Conservation (phyloP, 2,797 vertebrate genomes). For the Acipenser oxyrinchus region DNA sequence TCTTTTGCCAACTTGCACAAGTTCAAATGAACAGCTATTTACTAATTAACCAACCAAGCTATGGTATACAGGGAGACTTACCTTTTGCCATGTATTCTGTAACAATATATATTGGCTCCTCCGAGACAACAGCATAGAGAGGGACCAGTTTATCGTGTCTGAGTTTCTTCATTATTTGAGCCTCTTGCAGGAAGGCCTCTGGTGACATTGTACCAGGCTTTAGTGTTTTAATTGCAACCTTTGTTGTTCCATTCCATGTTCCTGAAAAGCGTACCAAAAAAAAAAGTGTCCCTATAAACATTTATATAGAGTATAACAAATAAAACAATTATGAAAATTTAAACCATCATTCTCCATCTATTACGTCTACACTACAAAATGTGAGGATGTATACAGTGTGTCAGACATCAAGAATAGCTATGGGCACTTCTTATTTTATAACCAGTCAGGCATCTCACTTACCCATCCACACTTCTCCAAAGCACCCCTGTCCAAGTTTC, state of each 20-base stretch:
- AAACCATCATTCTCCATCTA: no score
- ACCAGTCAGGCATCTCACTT: slow-evolving; percentile 38
- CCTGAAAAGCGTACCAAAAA: slow-evolving; percentile 46
- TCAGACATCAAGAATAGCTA: no score
- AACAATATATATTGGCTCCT: slow-evolving; percentile 91
- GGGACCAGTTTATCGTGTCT: slow-evolving; percentile 90
- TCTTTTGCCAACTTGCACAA: no score
- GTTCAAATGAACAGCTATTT: no score
- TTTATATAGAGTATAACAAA: not conserved
- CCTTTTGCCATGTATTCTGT: slow-evolving; percentile 96
- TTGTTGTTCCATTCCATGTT: slow-evolving; percentile 93
- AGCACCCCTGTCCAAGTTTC: slow-evolving; percentile 92
- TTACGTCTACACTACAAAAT: no score
- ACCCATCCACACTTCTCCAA: slow-evolving; percentile 98
- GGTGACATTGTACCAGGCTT: slow-evolving; percentile 95
- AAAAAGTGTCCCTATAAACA: not conserved
- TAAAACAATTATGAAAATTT: no score
- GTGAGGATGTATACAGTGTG: no score
- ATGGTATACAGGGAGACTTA: slow-evolving; percentile 27
- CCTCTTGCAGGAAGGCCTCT: slow-evolving; percentile 91
- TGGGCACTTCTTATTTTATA: no score
- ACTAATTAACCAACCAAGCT: no score
- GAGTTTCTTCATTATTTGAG: slow-evolving; percentile 94
- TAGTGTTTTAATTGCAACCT: slow-evolving; percentile 93
- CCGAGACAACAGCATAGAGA: slow-evolving; percentile 86